These are phyloP conservation scores for Indicator indicator DNA, from an alignment of 2,113 vertebrate species.

Conservation along the genomic window DNA sequence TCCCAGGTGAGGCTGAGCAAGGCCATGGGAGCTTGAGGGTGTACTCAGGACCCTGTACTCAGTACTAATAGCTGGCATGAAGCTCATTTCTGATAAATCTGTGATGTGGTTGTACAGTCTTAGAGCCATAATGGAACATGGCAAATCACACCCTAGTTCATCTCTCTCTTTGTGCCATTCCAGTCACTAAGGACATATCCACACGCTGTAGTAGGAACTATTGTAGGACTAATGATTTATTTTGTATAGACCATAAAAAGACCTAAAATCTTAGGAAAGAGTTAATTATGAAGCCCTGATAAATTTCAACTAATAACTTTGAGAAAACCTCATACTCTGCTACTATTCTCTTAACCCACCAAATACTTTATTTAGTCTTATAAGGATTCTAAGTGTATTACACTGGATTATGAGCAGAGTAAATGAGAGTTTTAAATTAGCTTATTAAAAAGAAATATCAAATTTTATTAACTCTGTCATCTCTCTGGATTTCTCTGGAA, in stretches of 20 bases:
- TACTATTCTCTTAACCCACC: neutral
- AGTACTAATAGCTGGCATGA: neutral
- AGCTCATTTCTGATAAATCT: neutral
- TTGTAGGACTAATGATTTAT: neutral
- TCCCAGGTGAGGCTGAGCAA: neutral
- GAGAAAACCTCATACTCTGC: neutral
- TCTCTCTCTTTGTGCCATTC: neutral
- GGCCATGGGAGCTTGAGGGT: no score
- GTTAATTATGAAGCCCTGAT: neutral
- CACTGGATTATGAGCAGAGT: slow-evolving; percentile 1
- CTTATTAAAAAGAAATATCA: neutral
- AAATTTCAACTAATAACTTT: neutral
- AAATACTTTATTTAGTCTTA: slow-evolving; percentile 10
- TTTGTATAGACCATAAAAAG: neutral
- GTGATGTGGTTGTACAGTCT: neutral
- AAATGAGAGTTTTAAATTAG: neutral
- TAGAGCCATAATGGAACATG: neutral
- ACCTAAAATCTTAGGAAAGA: neutral
- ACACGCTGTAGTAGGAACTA: neutral
- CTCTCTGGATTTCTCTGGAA: neutral
- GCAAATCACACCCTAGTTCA: neutral
- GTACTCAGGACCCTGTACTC: neutral
- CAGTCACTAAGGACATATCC: neutral
- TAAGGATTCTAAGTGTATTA: neutral
- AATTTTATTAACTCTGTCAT: neutral